Conservation (phyloP, 64 coral and sea anemone genomes). For the Astreopora myriophthalma region DNA sequence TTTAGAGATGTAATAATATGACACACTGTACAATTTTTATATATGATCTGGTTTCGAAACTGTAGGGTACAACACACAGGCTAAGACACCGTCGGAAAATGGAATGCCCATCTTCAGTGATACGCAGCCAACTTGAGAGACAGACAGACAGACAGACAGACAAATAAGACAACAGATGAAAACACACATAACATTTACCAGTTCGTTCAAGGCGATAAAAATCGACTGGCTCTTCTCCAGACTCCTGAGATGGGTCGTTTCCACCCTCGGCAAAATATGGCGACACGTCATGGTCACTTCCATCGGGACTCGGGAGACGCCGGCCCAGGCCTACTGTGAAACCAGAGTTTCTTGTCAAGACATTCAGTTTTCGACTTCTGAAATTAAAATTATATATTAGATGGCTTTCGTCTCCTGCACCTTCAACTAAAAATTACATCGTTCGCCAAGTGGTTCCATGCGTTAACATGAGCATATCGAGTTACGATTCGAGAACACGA, state of each 20-base stretch:
- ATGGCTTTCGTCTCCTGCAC: too few species aligned
- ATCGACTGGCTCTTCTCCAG: constrained; percentile 77
- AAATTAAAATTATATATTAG: background rate
- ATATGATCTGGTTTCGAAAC: too few species aligned
- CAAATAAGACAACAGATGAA: background rate
- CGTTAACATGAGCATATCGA: too few species aligned
- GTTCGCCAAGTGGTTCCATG: too few species aligned
- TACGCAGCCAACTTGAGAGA: too few species aligned
- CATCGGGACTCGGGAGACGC: constrained; percentile 79
- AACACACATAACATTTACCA: background rate
- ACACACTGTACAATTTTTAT: too few species aligned
- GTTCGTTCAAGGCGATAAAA: constrained; percentile 90
- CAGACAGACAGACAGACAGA: background rate
- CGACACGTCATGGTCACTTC: constrained; percentile 72
- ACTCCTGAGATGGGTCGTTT: background rate
- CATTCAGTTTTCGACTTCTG: constrained; percentile 60
- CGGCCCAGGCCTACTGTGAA: constrained; percentile 68
- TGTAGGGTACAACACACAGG: too few species aligned
- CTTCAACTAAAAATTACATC: too few species aligned
- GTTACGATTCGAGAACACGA: too few species aligned
- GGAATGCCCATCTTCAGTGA: too few species aligned
- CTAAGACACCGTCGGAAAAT: too few species aligned
- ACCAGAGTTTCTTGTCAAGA: constrained; percentile 53
- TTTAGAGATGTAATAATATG: too few species aligned
- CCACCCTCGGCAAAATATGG: constrained; percentile 12